Evolutionary conservation across 2,113 vertebrate genomes (phyloP).

Genomic region (Myotis lucifugus): DNA sequence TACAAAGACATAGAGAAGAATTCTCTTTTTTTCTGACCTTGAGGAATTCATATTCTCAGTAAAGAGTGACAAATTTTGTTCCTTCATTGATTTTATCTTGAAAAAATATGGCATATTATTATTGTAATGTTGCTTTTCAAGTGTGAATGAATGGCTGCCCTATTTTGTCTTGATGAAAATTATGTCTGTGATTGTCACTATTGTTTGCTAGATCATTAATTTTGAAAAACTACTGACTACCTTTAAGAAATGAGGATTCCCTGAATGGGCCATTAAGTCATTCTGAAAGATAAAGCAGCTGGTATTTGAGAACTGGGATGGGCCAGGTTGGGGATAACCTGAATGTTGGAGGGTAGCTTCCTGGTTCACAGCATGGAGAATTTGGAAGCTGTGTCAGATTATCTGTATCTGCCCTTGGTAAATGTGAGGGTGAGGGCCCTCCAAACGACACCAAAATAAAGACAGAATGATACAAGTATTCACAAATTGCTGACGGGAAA

Average conservation of each 20-base stretch:
- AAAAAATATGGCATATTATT: neutral
- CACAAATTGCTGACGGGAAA: neutral
- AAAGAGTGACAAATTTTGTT: neutral
- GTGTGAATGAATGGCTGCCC: neutral
- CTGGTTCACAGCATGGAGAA: neutral
- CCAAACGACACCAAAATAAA: neutral
- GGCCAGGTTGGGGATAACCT: neutral
- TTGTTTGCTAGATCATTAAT: neutral
- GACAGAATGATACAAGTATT: neutral
- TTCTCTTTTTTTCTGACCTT: neutral
- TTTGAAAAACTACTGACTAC: neutral
- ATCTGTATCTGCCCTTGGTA: neutral
- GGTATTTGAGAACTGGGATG: neutral
- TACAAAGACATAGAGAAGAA: neutral
- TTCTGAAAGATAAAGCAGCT: neutral
- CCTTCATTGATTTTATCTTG: neutral
- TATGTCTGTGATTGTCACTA: neutral
- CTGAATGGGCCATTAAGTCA: neutral
- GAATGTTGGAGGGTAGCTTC: neutral
- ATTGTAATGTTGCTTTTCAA: neutral
- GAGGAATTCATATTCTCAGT: neutral
- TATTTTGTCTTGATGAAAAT: constrained; percentile 38
- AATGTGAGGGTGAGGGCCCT: neutral
- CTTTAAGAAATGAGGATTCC: neutral
- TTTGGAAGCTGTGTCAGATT: neutral